Base-by-base conservation (phyloP, 1,140 invertebrate genomes). In the Brachionus asplanchnoidis region DNA sequence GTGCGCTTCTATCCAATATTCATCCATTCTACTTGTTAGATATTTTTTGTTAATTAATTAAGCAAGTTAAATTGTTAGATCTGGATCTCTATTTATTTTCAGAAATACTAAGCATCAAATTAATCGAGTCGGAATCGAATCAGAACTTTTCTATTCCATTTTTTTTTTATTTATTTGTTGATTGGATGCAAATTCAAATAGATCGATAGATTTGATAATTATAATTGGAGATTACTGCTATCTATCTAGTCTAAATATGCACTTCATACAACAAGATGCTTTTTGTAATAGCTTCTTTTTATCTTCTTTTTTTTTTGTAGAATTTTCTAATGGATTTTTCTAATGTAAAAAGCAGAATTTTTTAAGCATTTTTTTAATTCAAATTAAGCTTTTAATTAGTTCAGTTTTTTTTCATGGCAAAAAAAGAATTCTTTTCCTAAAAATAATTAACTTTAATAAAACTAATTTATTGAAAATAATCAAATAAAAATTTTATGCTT, bases 141-240 rank as follows among this genome's bases (percentile, higher is more conserved):
- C 66, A 40, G 4, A 6, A 14, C 32, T 28, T 28, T 68, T 68
- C 32, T 6, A 36, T 36, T 36, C 6, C 32, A 36, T 32, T 14
- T 68, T 66, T 66, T 6, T 12, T 66, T 36, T 73, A 42, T 40
- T 20, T 42, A 42, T 42, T 42, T 42, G 42, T 40, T 20, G 40
- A 73, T 73, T 73, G 68, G 68, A 73, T 42, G 23, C 4, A 44
- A 44, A 73, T 68, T 32, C 66, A 68, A 77, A 50, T 46, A 77
- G 73, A 77, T 77, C 26, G 20, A 3, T 28, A 77, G 73, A 77
- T 77, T 53, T 50, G 73, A 77, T 77, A 77, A 77, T 77, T 77
- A 77, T 77, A 77, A 77, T 77, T 77, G 20, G 70, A 32, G 20
- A 32, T 42, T 42, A 42, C 9, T 14, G 17, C 6, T 36, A 36